Percentiles rank a stretch among this genome's conserved stretches.
Conservation (phyloP, 2,888 invertebrate species). For the Acleris holmiana region DNA sequence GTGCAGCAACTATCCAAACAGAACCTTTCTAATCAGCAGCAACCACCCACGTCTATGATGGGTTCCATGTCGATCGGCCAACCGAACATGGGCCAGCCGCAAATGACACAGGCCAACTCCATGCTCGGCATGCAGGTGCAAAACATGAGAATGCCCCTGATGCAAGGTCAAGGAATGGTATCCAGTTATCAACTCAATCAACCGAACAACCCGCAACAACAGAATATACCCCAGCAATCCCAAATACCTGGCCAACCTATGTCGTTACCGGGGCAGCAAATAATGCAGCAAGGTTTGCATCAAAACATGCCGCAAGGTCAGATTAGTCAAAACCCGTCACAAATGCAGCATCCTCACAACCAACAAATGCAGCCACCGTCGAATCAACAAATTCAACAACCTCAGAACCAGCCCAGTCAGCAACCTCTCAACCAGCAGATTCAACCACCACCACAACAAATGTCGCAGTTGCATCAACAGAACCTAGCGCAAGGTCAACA, state of each 20-base stretch:
- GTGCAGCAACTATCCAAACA: slow-evolving; percentile 55
- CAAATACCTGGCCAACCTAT: slow-evolving; percentile 61
- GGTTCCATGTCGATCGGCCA: slow-evolving; percentile 64
- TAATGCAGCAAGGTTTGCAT: slow-evolving; percentile 51
- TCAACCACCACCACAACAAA: slow-evolving; percentile 50
- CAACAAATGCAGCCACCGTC: slow-evolving; percentile 52
- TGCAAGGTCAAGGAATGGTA: slow-evolving; percentile 63
- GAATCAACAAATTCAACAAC: slow-evolving; percentile 51
- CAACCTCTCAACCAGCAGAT: slow-evolving; percentile 41
- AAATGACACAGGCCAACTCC: slow-evolving; percentile 64
- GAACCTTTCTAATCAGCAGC: slow-evolving; percentile 62
- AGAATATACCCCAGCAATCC: slow-evolving; percentile 54
- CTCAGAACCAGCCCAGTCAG: slow-evolving; percentile 45
- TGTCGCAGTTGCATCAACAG: slow-evolving; percentile 46
- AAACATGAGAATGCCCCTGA: slow-evolving; percentile 72
- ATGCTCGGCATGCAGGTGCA: slow-evolving; percentile 73
- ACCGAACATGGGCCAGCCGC: slow-evolving; percentile 56
- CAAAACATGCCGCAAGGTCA: slow-evolving; percentile 48
- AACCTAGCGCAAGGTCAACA: slow-evolving; percentile 50
- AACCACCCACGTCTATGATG: slow-evolving; percentile 58
- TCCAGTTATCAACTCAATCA: slow-evolving; percentile 66
- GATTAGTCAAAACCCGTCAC: slow-evolving; percentile 42
- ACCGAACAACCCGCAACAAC: slow-evolving; percentile 56
- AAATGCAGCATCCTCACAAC: slow-evolving; percentile 53
- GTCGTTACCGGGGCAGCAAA: slow-evolving; percentile 55